Evolutionary conservation across 2,797 vertebrate species (phyloP).

Genomic region (Premnoplex brunnescens): DNA sequence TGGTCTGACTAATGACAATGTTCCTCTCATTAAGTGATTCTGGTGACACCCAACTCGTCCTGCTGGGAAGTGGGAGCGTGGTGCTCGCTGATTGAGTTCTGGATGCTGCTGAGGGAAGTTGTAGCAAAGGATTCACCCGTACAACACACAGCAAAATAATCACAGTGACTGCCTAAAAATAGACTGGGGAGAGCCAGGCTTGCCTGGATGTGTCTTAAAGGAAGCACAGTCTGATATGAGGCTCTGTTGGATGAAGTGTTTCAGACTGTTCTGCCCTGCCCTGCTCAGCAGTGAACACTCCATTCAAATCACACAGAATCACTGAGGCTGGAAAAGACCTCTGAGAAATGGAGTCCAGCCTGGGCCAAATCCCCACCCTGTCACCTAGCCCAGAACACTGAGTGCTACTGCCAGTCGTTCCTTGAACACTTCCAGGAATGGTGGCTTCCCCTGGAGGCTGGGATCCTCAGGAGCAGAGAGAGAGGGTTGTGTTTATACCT

Average conservation of each 20-base stretch:
- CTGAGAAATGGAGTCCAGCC: fast-evolving
- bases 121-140: neutral
- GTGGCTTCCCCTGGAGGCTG: neutral
- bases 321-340: neutral
- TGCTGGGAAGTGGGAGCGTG: neutral
- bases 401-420: neutral
- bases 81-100: neutral
- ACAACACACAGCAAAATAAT: neutral
- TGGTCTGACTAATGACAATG: fast-evolving
- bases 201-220: neutral
- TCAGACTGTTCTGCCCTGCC: neutral
- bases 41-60: neutral
- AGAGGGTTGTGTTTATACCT: neutral
- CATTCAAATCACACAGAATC: neutral
- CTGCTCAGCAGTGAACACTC: neutral
- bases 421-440: neutral
- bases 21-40: neutral
- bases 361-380: neutral
- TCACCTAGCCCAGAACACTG: neutral
- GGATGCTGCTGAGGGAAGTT: neutral
- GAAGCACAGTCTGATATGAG: neutral
- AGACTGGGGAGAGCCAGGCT: neutral
- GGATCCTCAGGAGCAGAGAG: neutral
- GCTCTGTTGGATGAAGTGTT: neutral
- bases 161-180: conserved; percentile 3